A percentile compares a stretch with the other conserved stretches of the same genome.
Conservation (phyloP, 2,888 invertebrate species). For the Druceiella hillmani region DNA sequence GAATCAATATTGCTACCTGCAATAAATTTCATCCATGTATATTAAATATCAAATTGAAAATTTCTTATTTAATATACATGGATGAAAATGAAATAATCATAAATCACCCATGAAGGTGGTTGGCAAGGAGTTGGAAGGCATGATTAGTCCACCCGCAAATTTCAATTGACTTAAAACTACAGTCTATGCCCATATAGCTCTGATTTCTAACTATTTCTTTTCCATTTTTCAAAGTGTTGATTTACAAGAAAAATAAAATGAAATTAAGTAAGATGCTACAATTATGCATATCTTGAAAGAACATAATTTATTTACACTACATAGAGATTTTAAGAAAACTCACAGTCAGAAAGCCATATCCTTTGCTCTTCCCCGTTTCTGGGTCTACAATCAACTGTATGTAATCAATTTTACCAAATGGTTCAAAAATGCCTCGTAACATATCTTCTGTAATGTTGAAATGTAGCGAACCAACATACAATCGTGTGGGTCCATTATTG, state of each 20-base stretch:
- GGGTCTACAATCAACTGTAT: constrained; percentile 95
- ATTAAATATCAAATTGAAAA: no score
- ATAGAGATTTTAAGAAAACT: constrained; percentile 30
- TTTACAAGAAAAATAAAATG: not conserved
- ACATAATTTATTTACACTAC: not conserved
- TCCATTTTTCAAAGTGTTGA: no score
- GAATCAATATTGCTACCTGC: no score
- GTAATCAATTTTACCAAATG: constrained; percentile 94
- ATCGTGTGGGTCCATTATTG: constrained; percentile 89
- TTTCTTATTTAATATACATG: no score
- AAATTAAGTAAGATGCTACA: not conserved
- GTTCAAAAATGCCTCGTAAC: constrained; percentile 97
- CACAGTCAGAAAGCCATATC: constrained; percentile 96
- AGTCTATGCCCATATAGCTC: no score
- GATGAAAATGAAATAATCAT: no score
- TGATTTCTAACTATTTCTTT: no score
- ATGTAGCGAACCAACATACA: constrained; percentile 96
- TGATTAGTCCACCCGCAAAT: no score
- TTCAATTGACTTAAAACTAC: no score
- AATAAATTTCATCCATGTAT: no score
- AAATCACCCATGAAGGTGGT: no score
- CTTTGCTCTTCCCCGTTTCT: constrained; percentile 91
- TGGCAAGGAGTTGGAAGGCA: no score
- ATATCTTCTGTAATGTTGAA: constrained; percentile 99
- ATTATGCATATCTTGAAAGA: not conserved